Percentiles rank a stretch among this genome's conserved stretches.
phyloP scores from a whole-genome alignment of 2,113 vertebrate species.

The Platycercus adscitus region DNA sequence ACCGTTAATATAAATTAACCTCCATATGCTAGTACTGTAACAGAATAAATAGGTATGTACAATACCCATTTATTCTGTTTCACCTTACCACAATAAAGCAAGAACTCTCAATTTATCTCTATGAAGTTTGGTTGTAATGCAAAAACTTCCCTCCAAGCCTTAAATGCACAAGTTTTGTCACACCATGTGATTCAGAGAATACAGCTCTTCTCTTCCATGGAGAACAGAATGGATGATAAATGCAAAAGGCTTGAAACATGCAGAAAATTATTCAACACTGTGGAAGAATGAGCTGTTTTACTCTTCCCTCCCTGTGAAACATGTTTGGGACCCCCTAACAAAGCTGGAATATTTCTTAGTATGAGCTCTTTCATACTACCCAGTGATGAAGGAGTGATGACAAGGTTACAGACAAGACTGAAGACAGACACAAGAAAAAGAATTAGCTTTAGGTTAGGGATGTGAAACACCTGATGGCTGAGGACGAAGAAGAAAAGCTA shows the following conservation, averaged over 20 bases:
- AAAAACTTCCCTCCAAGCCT: not conserved
- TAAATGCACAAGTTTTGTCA: not conserved
- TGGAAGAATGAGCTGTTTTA: not conserved
- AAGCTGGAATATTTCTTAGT: not conserved
- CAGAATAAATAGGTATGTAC: not conserved
- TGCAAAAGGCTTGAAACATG: not conserved
- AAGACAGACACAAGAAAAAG: not conserved
- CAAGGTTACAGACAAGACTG: not conserved
- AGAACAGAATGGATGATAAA: not conserved
- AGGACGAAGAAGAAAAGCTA: not conserved
- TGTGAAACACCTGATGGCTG: not conserved
- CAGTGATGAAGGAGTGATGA: not conserved
- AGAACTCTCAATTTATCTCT: not conserved
- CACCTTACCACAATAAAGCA: not conserved
- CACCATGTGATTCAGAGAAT: not conserved
- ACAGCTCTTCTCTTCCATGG: not conserved
- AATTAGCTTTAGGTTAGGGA: not conserved
- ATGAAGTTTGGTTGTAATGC: not conserved
- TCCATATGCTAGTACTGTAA: not conserved
- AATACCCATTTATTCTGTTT: not conserved
- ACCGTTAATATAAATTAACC: not conserved
- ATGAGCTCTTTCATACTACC: not conserved
- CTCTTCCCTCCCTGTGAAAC: not conserved
- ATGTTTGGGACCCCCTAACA: not conserved
- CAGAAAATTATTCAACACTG: not conserved